phyloP scores from a whole-genome alignment of 1,140 invertebrate genomes.

The Paralvinella palmiformis region DNA sequence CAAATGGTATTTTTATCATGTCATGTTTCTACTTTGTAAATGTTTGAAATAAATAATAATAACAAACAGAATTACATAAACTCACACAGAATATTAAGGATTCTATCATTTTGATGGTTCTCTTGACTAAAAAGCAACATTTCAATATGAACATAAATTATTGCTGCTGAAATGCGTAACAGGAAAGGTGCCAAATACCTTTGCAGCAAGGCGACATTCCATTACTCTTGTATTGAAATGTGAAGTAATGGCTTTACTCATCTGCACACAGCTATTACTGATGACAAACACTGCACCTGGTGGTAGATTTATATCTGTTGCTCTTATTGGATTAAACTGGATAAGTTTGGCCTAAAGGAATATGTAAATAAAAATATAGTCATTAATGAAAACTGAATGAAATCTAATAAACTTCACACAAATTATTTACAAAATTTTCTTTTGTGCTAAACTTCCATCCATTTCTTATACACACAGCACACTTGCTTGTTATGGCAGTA shows the following conservation, averaged over 20 bases:
- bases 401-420: background rate
- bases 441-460: background rate
- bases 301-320: slow-evolving; percentile 73
- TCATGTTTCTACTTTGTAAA: background rate
- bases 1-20: background rate
- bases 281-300: slow-evolving; percentile 81
- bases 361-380: background rate
- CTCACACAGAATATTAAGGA: background rate
- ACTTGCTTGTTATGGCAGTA: too few species aligned
- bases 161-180: too few species aligned
- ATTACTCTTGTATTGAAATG: slow-evolving; percentile 89
- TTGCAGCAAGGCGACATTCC: slow-evolving; percentile 85
- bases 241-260: slow-evolving; percentile 86
- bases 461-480: background rate
- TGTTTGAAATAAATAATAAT: too few species aligned
- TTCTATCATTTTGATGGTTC: background rate
- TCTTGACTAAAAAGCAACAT: too few species aligned
- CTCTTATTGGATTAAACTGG: slow-evolving; percentile 83
- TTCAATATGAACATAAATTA: too few species aligned
- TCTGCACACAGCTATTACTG: slow-evolving; percentile 79
- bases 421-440: background rate
- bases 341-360: slow-evolving; percentile 62
- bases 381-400: background rate
- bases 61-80: too few species aligned
- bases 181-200: slow-evolving; percentile 54